These are phyloP conservation scores for Lutjanus erythropterus DNA, from an alignment of 2,113 vertebrate genomes.

Conservation along the genomic window DNA sequence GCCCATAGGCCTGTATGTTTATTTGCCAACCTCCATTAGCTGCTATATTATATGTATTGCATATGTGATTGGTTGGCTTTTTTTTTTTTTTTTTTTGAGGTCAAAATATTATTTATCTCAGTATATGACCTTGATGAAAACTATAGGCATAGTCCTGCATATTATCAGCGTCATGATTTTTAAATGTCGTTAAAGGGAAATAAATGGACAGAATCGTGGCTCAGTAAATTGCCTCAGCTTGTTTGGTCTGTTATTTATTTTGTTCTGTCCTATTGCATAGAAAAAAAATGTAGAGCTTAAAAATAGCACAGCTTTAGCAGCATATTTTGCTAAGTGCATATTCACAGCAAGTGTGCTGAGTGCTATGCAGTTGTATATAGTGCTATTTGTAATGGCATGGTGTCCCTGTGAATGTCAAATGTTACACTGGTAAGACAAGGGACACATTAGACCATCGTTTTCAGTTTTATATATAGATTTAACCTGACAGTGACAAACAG, in stretches of 20 bases:
- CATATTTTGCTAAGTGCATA: background rate
- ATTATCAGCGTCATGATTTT: background rate
- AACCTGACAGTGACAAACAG: background rate
- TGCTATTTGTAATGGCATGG: background rate
- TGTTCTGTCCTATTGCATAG: background rate
- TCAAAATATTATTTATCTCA: background rate
- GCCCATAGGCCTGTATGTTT: background rate
- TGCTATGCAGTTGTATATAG: background rate
- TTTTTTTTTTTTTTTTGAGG: background rate
- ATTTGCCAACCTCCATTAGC: background rate
- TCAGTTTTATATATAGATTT: too few relatives aligned
- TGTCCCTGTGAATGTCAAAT: background rate
- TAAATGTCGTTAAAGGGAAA: background rate
- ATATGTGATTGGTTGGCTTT: background rate
- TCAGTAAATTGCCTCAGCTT: background rate
- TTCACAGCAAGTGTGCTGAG: background rate
- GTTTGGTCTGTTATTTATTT: too few relatives aligned
- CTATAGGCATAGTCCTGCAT: too few relatives aligned
- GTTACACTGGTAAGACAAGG: background rate
- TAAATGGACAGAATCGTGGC: background rate
- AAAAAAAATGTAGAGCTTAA: background rate
- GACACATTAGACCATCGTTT: background rate
- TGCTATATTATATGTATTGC: background rate
- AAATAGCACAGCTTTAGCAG: background rate
- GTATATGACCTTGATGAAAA: background rate